These are phyloP conservation scores for Pygmarrhopalites habei DNA, from an alignment of 1,140 invertebrate species.

Conservation along the genomic window DNA sequence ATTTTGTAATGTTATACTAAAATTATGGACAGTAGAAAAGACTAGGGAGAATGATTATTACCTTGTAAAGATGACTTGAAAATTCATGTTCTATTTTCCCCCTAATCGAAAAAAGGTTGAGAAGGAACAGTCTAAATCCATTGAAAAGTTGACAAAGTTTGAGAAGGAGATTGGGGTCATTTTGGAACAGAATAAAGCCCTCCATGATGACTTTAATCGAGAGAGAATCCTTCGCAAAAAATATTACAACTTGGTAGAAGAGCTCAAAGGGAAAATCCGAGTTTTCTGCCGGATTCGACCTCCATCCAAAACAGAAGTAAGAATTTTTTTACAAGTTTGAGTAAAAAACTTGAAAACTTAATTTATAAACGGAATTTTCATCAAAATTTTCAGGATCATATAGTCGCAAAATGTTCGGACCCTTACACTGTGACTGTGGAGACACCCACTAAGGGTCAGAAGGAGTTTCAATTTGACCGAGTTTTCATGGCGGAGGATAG, in stretches of 20 bases:
- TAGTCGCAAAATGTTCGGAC: conserved; percentile 38
- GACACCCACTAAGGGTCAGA: conserved; percentile 33
- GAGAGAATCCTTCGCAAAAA: conserved; percentile 48
- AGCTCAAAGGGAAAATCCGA: conserved; percentile 51
- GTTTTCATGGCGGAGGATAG: conserved; percentile 63
- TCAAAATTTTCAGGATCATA: no score
- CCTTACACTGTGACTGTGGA: conserved; percentile 40
- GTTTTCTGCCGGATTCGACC: conserved; percentile 46
- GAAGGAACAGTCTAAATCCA: conserved; percentile 33
- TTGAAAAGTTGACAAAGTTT: conserved; percentile 36
- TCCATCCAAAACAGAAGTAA: conserved; percentile 31
- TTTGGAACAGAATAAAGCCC: conserved; percentile 42
- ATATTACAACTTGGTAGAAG: conserved; percentile 51
- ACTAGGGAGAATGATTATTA: no score
- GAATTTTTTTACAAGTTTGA: no score
- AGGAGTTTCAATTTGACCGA: conserved; percentile 70
- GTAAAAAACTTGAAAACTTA: no score
- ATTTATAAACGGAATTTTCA: no score
- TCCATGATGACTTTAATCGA: conserved; percentile 48
- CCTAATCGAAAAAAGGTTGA: conserved; percentile 25
- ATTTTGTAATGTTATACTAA: no score
- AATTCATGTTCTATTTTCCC: no score
- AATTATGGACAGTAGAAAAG: no score
- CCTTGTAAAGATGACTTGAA: no score
- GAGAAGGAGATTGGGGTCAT: conserved; percentile 38